These are phyloP conservation scores for Ctenoplectra terminalis DNA, from an alignment of 1,140 invertebrate genomes.

Conservation along the genomic window DNA sequence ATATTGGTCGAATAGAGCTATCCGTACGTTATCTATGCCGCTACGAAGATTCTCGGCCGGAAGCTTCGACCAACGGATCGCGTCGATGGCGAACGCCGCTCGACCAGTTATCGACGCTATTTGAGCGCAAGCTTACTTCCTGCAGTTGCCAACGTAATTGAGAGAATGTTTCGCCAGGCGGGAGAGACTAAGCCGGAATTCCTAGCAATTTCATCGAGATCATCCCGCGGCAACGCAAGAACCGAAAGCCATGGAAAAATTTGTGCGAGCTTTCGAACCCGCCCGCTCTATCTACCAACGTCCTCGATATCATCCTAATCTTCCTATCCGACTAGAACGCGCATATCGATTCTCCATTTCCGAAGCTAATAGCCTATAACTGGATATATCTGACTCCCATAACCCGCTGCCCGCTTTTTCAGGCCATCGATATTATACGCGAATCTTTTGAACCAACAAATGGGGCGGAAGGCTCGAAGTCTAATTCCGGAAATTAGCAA, in stretches of 20 bases:
- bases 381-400: conserved; percentile 47
- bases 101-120: too few species aligned
- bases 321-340: conserved; percentile 47
- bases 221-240: too few species aligned
- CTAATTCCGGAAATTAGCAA: conserved; percentile 35
- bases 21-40: too few species aligned
- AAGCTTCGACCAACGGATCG: too few species aligned
- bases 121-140: too few species aligned
- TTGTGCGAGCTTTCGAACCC: neutral
- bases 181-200: neutral
- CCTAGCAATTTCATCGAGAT: neutral
- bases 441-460: conserved; percentile 9
- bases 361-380: conserved; percentile 37
- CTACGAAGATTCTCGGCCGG: too few species aligned
- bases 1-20: neutral
- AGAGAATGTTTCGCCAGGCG: neutral
- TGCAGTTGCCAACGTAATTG: conserved; percentile 7
- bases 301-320: conserved; percentile 50
- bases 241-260: neutral
- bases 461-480: neutral
- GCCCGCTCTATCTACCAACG: neutral
- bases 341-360: conserved; percentile 57
- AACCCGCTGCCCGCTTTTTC: conserved; percentile 27
- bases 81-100: too few species aligned
- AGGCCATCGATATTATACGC: conserved; percentile 14